Evolutionary conservation across 2,113 vertebrate genomes (phyloP).

Genomic region (Gadus macrocephalus): DNA sequence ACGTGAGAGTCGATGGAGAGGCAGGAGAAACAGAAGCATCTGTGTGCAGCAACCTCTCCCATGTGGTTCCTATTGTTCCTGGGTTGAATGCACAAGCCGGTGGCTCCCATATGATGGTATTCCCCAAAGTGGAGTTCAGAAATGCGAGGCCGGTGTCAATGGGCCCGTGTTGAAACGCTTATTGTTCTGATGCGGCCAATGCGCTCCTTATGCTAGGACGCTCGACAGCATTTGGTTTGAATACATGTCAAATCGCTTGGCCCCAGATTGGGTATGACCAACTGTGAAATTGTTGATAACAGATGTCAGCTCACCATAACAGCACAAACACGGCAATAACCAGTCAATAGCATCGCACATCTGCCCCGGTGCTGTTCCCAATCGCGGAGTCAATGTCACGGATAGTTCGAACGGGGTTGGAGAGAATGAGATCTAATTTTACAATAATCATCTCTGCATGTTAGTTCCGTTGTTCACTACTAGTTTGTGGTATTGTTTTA

Average conservation of each 20-base stretch:
- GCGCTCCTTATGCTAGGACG: neutral
- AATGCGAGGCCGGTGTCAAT: neutral
- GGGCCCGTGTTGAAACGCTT: neutral
- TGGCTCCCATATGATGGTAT: slow-evolving; percentile 5
- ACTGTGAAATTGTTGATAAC: neutral
- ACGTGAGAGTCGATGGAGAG: neutral
- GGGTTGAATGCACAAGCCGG: neutral
- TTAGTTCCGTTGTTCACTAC: too few relatives aligned
- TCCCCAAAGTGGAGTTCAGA: neutral
- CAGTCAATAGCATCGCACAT: too few relatives aligned
- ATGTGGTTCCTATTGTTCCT: slow-evolving; percentile 2
- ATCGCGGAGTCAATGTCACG: too few relatives aligned
- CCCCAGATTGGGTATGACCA: neutral
- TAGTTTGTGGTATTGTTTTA: too few relatives aligned
- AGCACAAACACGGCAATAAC: too few relatives aligned
- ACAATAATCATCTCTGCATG: too few relatives aligned
- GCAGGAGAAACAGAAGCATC: slow-evolving; percentile 7
- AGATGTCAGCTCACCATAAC: neutral
- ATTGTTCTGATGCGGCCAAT: neutral
- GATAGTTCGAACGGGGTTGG: too few relatives aligned
- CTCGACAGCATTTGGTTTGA: neutral
- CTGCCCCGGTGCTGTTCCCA: too few relatives aligned
- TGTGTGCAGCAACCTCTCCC: neutral
- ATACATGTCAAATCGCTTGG: neutral
- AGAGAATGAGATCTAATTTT: too few relatives aligned